Conservation (phyloP, 2,888 invertebrate genomes). For the Spilosoma lubricipeda region DNA sequence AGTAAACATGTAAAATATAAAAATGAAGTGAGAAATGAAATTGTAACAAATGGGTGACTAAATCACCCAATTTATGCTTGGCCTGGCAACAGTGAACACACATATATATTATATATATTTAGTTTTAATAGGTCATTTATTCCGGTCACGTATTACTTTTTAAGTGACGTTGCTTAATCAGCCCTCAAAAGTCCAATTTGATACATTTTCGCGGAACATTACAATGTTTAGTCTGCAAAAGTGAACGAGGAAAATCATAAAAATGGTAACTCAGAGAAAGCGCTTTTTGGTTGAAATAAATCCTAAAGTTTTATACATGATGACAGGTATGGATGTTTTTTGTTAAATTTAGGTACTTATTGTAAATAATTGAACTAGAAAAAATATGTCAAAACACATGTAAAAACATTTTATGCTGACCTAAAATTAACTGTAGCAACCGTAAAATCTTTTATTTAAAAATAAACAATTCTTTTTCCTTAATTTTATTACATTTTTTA, state of each 20-base stretch:
- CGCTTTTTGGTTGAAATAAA: slow-evolving; percentile 25
- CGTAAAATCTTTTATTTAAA: not conserved
- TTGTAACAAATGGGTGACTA: no score
- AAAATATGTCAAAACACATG: no score
- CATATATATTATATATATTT: not conserved
- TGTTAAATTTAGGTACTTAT: slow-evolving; percentile 12
- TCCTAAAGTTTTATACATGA: slow-evolving; percentile 17
- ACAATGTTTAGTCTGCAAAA: not conserved
- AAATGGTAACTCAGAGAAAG: slow-evolving; percentile 33
- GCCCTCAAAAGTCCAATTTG: not conserved
- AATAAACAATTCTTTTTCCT: not conserved
- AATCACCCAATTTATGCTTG: no score
- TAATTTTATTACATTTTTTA: not conserved
- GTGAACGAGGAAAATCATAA: slow-evolving; percentile 17
- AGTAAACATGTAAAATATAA: no score
- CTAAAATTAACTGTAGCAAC: slow-evolving; percentile 5
- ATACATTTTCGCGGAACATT: not conserved
- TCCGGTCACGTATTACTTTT: not conserved
- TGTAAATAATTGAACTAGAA: not conserved
- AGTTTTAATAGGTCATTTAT: not conserved
- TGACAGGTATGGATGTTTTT: slow-evolving; percentile 5
- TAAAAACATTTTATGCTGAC: no score
- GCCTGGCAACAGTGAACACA: no score
- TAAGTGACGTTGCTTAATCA: not conserved
- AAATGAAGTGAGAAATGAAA: no score